Percentiles rank a stretch among this genome's conserved stretches.
These are phyloP conservation scores for Okapia johnstoni DNA, from an alignment of 2,113 vertebrate genomes.

Conservation along the genomic window DNA sequence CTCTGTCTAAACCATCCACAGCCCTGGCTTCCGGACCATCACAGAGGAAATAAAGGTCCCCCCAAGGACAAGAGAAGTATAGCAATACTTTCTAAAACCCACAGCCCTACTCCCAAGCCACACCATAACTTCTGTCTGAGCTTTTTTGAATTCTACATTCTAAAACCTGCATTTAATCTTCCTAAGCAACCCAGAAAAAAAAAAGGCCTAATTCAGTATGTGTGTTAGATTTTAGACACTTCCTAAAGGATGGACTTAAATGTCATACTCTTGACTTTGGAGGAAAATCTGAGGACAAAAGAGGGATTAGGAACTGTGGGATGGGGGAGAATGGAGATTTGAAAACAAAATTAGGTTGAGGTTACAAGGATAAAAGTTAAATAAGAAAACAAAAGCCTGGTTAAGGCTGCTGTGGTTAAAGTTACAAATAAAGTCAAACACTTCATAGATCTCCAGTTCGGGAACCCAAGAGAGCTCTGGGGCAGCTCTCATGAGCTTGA, in stretches of 20 bases:
- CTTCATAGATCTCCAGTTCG: constrained; percentile 70
- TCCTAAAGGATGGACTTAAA: constrained; percentile 37
- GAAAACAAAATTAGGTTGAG: constrained; percentile 30
- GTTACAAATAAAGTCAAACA: constrained; percentile 63
- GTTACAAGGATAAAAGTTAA: constrained; percentile 50
- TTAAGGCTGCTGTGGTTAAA: constrained; percentile 29
- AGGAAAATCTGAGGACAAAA: constrained; percentile 52
- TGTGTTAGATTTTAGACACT: not conserved
- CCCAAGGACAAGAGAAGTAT: not conserved
- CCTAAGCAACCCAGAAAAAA: not conserved
- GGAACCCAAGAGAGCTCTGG: constrained; percentile 66
- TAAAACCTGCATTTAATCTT: constrained; percentile 15
- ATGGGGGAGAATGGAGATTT: not conserved
- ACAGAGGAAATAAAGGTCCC: constrained; percentile 11
- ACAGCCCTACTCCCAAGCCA: not conserved
- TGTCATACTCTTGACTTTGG: not conserved
- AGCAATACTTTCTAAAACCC: not conserved
- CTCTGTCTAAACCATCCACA: constrained; percentile 15
- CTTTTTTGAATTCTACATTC: not conserved
- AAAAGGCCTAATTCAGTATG: not conserved
- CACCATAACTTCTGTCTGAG: not conserved
- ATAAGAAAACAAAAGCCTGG: constrained; percentile 45
- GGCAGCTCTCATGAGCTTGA: constrained; percentile 60
- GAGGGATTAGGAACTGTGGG: constrained; percentile 27
- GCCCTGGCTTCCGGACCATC: not conserved